Percentiles rank a stretch among this genome's conserved stretches.
These are phyloP conservation scores for Arremon aurantiirostris DNA, from an alignment of 2,797 vertebrate genomes.

Conservation along the genomic window DNA sequence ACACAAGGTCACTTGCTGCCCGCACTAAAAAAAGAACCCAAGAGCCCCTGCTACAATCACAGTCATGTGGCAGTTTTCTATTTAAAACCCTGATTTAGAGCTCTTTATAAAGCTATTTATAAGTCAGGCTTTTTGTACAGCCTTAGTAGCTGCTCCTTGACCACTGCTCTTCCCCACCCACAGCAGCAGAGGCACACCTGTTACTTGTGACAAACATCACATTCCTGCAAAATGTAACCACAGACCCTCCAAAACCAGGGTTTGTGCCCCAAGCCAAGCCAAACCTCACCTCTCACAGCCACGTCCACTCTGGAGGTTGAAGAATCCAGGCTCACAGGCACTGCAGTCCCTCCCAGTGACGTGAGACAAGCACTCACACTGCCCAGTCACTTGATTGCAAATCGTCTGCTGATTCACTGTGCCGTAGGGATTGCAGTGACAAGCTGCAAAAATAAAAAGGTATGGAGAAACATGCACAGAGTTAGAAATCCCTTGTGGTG, in stretches of 20 bases:
- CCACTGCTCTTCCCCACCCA: background rate
- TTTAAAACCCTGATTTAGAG: conserved; percentile 45
- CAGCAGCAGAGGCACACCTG: background rate
- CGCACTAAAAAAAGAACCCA: conserved; percentile 26
- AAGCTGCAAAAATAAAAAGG: conserved; percentile 76
- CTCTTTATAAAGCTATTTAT: conserved; percentile 31
- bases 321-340: conserved; percentile 88
- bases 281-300: conserved; percentile 87
- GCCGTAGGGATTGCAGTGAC: conserved; percentile 83
- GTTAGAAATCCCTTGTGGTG: background rate
- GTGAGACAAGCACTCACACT: conserved; percentile 87
- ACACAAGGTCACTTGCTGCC: background rate
- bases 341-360: conserved; percentile 88
- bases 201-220: background rate
- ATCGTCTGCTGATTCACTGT: conserved; percentile 77
- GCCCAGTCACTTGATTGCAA: conserved; percentile 89
- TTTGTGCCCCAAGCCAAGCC: background rate
- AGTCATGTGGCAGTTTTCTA: background rate
- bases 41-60: background rate
- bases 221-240: background rate
- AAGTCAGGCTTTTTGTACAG: background rate
- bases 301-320: conserved; percentile 85
- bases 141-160: background rate
- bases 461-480: background rate
- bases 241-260: background rate